Base-by-base conservation (phyloP, 2,113 vertebrate genomes). In the Malurus melanocephalus region DNA sequence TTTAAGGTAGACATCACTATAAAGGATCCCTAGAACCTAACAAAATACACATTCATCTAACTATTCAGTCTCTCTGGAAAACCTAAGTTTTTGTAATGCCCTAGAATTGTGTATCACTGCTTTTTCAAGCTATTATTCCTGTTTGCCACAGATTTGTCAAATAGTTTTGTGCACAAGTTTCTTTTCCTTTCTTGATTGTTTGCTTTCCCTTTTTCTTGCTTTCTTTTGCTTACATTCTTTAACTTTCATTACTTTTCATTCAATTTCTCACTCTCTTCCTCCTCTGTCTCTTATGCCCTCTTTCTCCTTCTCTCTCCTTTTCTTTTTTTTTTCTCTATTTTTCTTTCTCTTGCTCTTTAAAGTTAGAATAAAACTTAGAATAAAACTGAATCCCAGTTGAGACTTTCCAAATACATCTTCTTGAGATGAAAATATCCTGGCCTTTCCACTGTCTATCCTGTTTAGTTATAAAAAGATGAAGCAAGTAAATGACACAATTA, bases 211-310 rank as follows among this genome's bases (percentile, higher is more conserved):
- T 13, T 68, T 51, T n/a, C 9, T 79, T 48, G 2, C 7, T 75
- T 74, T n/a, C 8, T 56, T 85, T 64, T 28, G 2, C 4, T 68
- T 65, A 2, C 6, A 61, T 72, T 45, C 17, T 80, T 51, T 48
- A n/a, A 21, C 4, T 52, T 79, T 49, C 4, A 21, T 53, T 52
- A 38, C 1, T 16, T 48, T 78, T 17, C 6, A 22, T 67, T 33
- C 5, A 2, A 2, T 64, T 68, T 23, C 9, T 40, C 30, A 13
- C 6, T 71, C 10, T 4, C 8, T 71, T 13, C 3, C 2, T 21
- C 2, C 7, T 59, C 26, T 38, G 1, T 24, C 5, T 76, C 14
- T 56, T 16, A 3, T 5, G 16, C 24, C 45, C 2, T 19, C 7
- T 38, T 60, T 11, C 22, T 23, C 46, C 23, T 26, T 52, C 16